Percentiles rank a stretch among this genome's conserved stretches.
Evolutionary conservation across 2,888 invertebrate species (phyloP).

Genomic region (Hypomecis punctinalis): DNA sequence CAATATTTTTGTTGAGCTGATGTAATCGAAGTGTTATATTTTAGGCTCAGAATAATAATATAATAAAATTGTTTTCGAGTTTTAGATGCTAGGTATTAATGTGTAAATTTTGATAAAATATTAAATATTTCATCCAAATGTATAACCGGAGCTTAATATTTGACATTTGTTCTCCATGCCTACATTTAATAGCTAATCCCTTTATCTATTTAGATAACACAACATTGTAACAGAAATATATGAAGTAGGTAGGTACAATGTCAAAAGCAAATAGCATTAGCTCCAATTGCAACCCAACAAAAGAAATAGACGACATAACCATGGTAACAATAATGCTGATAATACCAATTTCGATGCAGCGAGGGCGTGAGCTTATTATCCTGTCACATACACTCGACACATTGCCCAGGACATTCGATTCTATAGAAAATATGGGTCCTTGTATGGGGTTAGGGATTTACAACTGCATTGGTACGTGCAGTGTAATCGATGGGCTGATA

Average conservation of each 20-base stretch:
- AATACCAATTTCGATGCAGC: constrained; percentile 64
- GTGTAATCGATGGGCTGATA: constrained; percentile 17
- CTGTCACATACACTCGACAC: constrained; percentile 77
- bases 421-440: constrained; percentile 40
- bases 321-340: constrained; percentile 65
- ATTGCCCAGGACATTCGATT: constrained; percentile 51
- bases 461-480: constrained; percentile 18
- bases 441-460: constrained; percentile 35
- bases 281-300: constrained; percentile 27
- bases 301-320: constrained; percentile 44
- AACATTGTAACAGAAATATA: neutral
- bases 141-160: no score
- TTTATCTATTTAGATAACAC: no score
- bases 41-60: no score
- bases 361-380: constrained; percentile 80
- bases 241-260: neutral
- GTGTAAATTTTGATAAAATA: no score
- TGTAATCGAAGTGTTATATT: no score
- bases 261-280: neutral
- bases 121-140: no score
- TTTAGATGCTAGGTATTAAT: no score
- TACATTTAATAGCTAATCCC: no score
- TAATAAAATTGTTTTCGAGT: no score
- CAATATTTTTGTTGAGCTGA: no score
- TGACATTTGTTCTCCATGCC: no score